These are phyloP conservation scores for Apodemia hepburni DNA, from an alignment of 2,888 invertebrate species.

Conservation along the genomic window DNA sequence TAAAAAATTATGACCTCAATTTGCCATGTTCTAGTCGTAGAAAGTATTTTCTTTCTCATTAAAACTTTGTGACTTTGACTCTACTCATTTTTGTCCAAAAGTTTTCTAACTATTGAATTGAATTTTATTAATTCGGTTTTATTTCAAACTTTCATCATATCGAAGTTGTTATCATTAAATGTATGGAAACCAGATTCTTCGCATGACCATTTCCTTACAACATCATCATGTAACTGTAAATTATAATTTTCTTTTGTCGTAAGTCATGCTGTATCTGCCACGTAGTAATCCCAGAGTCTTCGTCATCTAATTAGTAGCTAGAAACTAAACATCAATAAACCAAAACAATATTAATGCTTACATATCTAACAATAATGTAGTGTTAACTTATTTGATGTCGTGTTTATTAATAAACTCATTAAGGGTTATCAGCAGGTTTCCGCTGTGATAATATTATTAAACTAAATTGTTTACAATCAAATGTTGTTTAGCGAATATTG, in stretches of 20 bases:
- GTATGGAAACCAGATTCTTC: conserved; percentile 10
- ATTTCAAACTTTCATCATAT: not conserved
- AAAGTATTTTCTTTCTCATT: not conserved
- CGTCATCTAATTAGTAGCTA: conserved; percentile 20
- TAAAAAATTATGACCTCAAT: not conserved
- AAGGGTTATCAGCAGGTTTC: not conserved
- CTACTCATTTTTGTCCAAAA: too few relatives aligned
- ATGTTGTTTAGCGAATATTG: not conserved
- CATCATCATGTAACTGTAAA: conserved; percentile 11
- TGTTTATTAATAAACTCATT: not conserved
- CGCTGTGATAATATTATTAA: not conserved
- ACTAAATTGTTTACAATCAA: too few relatives aligned
- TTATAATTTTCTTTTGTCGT: conserved; percentile 4
- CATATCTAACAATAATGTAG: not conserved
- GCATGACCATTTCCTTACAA: not conserved
- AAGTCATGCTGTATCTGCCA: conserved; percentile 7
- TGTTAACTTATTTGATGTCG: not conserved
- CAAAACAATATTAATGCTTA: not conserved
- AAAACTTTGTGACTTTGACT: not conserved
- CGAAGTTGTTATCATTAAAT: conserved; percentile 1
- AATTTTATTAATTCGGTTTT: not conserved
- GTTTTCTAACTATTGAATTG: too few relatives aligned
- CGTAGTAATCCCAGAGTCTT: conserved; percentile 11
- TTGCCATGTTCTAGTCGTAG: not conserved
- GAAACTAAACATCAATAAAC: not conserved